A percentile compares a stretch with the other conserved stretches of the same genome.
These are phyloP conservation scores for Merops nubicus DNA, from an alignment of 2,113 vertebrate species.

Conservation along the genomic window DNA sequence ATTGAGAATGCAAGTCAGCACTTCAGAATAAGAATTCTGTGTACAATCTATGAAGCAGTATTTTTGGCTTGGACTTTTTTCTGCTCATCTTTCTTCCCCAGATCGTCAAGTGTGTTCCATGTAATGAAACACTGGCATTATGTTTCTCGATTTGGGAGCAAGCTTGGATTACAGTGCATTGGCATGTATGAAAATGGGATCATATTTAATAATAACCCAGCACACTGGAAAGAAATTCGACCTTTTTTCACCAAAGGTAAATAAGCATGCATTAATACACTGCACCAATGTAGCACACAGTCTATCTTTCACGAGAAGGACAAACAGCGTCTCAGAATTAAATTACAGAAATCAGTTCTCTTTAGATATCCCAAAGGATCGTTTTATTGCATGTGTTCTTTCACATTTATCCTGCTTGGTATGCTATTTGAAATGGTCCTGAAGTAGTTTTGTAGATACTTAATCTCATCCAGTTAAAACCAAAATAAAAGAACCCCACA, in stretches of 20 bases:
- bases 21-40: neutral
- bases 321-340: neutral
- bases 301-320: neutral
- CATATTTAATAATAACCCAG: slow-evolving; percentile 91
- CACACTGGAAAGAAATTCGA: slow-evolving; percentile 85
- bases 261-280: rapidly evolving
- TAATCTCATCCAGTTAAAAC: neutral
- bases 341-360: neutral
- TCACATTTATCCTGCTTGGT: neutral
- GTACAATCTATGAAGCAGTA: neutral
- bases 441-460: neutral
- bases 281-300: rapidly evolving
- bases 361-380: neutral
- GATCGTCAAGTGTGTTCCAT: slow-evolving; percentile 87
- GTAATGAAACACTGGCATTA: slow-evolving; percentile 89
- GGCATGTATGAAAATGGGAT: slow-evolving; percentile 94
- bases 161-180: slow-evolving; percentile 85
- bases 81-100: slow-evolving; percentile 40
- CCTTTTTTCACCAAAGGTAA: slow-evolving; percentile 91
- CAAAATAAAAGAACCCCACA: neutral
- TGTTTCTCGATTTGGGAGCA: slow-evolving; percentile 87
- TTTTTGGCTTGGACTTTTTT: neutral
- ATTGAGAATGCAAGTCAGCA: neutral
- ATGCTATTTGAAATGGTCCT: neutral
- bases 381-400: neutral